Percentiles rank a stretch among this genome's conserved stretches.
Evolutionary conservation across 2,888 invertebrate genomes (phyloP).

Genomic region (Dugesia japonica): DNA sequence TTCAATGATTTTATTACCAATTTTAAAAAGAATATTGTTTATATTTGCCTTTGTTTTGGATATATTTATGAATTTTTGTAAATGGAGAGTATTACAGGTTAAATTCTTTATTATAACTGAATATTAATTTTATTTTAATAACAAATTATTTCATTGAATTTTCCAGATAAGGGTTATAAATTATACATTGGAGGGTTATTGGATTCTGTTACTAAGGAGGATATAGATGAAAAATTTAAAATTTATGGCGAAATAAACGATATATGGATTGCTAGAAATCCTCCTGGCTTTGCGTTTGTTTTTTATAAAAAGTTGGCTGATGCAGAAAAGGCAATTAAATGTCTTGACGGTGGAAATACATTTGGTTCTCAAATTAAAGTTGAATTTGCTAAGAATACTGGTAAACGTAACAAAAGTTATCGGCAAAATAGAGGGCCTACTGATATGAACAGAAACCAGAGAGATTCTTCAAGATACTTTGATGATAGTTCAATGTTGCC

Average conservation of each 20-base stretch:
- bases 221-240: slow-evolving; percentile 24
- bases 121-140: not conserved
- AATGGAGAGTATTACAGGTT: slow-evolving; percentile 8
- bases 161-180: slow-evolving; percentile 27
- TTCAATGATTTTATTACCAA: too few relatives aligned
- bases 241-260: slow-evolving; percentile 28
- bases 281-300: slow-evolving; percentile 30
- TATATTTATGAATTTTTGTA: not conserved
- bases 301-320: not conserved
- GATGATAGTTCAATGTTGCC: not conserved
- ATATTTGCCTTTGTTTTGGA: not conserved
- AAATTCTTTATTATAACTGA: not conserved
- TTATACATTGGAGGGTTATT: slow-evolving; percentile 26
- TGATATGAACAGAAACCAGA: not conserved
- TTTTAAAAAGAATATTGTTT: too few relatives aligned
- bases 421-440: not conserved
- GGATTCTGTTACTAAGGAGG: slow-evolving; percentile 22
- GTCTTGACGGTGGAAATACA: slow-evolving; percentile 6
- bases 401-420: not conserved
- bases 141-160: not conserved
- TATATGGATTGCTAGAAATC: slow-evolving; percentile 29
- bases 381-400: slow-evolving; percentile 17
- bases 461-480: not conserved
- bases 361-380: slow-evolving; percentile 27
- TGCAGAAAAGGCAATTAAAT: slow-evolving; percentile 17